Conservation (phyloP, 1,140 invertebrate genomes). For the Acyrthosiphon pisum region DNA sequence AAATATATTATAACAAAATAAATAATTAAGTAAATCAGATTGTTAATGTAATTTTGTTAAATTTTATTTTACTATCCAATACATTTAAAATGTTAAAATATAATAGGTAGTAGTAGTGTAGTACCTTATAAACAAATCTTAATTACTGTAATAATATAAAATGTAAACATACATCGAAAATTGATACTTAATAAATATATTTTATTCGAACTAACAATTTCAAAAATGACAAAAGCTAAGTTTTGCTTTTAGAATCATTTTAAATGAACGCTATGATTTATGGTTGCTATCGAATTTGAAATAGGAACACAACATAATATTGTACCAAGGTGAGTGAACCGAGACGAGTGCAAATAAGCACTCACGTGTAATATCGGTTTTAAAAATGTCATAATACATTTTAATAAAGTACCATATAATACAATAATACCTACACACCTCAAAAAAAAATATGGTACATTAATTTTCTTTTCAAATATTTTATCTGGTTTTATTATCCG, state of each 20-base stretch:
- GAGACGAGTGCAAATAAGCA: background rate
- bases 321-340: background rate
- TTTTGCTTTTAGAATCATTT: background rate
- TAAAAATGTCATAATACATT: background rate
- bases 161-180: background rate
- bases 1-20: too few species aligned
- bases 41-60: background rate
- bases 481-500: background rate
- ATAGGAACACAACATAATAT: background rate
- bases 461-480: background rate
- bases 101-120: background rate
- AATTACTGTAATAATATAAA: background rate
- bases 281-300: background rate
- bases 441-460: background rate
- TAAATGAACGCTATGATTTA: background rate
- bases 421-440: background rate
- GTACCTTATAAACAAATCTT: background rate
- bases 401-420: background rate
- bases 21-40: too few species aligned
- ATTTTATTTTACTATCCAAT: background rate
- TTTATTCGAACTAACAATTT: background rate
- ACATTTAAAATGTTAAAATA: background rate
- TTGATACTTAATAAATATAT: background rate
- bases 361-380: background rate
- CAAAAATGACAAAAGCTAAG: background rate